phyloP scores from a whole-genome alignment of 2,797 vertebrate species.

The Phoxinus dragarum region DNA sequence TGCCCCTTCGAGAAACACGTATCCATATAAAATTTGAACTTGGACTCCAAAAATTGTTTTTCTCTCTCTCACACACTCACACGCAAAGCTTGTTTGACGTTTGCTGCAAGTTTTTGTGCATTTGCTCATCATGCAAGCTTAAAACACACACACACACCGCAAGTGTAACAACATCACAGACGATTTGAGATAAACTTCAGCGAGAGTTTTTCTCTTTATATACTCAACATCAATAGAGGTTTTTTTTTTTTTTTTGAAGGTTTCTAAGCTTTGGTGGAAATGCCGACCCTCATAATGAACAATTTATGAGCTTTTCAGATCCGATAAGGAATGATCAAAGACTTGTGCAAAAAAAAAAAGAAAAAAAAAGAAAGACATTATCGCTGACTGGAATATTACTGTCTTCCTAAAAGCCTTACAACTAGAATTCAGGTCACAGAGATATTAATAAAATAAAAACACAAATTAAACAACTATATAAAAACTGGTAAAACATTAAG shows the following conservation, averaged over 20 bases:
- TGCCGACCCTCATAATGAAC: background rate
- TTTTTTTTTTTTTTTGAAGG: background rate
- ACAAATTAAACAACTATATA: background rate
- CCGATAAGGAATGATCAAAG: background rate
- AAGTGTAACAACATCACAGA: background rate
- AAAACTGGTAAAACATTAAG: background rate
- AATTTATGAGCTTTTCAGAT: background rate
- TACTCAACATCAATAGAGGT: background rate
- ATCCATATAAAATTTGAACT: constrained; percentile 1
- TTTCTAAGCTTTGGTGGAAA: background rate
- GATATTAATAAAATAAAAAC: background rate
- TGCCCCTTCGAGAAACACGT: constrained; percentile 12
- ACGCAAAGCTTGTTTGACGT: background rate
- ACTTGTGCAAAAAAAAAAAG: background rate
- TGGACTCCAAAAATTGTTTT: background rate
- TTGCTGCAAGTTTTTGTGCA: constrained; percentile 8
- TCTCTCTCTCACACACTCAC: background rate
- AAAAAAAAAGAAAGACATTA: background rate
- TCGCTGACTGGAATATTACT: background rate
- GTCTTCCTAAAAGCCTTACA: background rate
- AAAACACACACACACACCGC: constrained; percentile 6
- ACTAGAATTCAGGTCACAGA: background rate
- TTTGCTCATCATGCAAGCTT: constrained; percentile 16
- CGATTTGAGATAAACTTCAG: background rate
- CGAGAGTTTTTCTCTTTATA: background rate